Percentiles rank a stretch among this genome's conserved stretches.
phyloP scores from a whole-genome alignment of 2,888 invertebrate species.

The Quadroppia sp. region DNA sequence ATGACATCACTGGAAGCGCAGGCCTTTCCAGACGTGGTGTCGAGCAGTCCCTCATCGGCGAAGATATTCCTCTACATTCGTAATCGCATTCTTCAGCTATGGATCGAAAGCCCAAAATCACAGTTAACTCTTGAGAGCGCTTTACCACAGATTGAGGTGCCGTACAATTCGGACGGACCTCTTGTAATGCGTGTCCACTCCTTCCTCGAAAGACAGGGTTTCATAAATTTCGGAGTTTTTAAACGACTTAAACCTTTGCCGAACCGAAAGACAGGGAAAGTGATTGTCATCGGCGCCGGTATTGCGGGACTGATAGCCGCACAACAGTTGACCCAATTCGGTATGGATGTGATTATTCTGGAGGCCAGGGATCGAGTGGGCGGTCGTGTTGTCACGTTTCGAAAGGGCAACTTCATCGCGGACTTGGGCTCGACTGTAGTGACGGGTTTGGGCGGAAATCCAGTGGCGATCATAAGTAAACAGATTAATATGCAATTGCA shows the following conservation, averaged over 20 bases:
- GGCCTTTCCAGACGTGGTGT: slow-evolving; percentile 85
- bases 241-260: slow-evolving; percentile 66
- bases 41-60: slow-evolving; percentile 72
- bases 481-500: slow-evolving; percentile 96
- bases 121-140: slow-evolving; percentile 79
- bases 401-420: slow-evolving; percentile 75
- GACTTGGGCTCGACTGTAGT: slow-evolving; percentile 94
- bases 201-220: slow-evolving; percentile 90
- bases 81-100: slow-evolving; percentile 83
- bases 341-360: slow-evolving; percentile 83
- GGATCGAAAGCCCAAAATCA: slow-evolving; percentile 91
- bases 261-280: slow-evolving; percentile 57
- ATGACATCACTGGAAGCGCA: slow-evolving; percentile 89
- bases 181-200: slow-evolving; percentile 68
- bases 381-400: slow-evolving; percentile 91
- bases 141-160: slow-evolving; percentile 68
- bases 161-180: slow-evolving; percentile 82
- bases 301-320: slow-evolving; percentile 93
- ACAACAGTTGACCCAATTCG: slow-evolving; percentile 89
- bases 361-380: slow-evolving; percentile 78
- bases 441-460: slow-evolving; percentile 89
- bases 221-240: slow-evolving; percentile 96
- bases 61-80: slow-evolving; percentile 87
- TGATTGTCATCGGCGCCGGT: slow-evolving; percentile 69
- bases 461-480: slow-evolving; percentile 86